phyloP scores from a whole-genome alignment of 1,140 invertebrate genomes.

The Anagrus nilaparvatae region DNA sequence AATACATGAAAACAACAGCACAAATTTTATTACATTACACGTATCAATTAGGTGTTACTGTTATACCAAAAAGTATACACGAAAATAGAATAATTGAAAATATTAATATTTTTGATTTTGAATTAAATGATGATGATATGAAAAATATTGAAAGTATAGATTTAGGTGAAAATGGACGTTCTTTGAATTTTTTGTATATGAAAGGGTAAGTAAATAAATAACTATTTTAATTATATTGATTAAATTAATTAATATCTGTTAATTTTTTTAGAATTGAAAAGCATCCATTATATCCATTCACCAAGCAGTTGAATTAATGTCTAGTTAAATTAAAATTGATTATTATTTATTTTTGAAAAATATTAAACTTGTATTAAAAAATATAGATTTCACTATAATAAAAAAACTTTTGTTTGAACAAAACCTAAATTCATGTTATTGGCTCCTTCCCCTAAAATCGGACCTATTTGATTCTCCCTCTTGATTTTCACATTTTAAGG shows the following conservation, averaged over 20 bases:
- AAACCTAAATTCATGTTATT: too few relatives aligned
- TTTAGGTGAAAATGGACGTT: constrained; percentile 42
- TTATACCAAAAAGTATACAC: constrained; percentile 78
- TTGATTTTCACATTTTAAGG: too few relatives aligned
- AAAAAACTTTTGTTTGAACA: too few relatives aligned
- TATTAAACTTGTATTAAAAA: too few relatives aligned
- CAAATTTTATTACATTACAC: constrained; percentile 67
- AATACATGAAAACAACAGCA: constrained; percentile 59
- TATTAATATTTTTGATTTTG: constrained; percentile 48
- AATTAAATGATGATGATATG: constrained; percentile 42
- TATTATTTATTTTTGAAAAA: too few relatives aligned
- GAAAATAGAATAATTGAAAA: constrained; percentile 57
- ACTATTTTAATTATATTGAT: not conserved
- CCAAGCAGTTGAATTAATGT: constrained; percentile 24
- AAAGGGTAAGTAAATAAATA: constrained; percentile 38
- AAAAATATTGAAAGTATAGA: constrained; percentile 41
- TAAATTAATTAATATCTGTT: not conserved
- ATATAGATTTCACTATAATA: too few relatives aligned
- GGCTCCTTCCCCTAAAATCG: too few relatives aligned
- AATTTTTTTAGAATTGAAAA: constrained; percentile 38
- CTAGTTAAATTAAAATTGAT: not conserved
- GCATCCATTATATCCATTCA: constrained; percentile 49
- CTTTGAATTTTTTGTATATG: constrained; percentile 47
- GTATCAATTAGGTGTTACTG: constrained; percentile 57
- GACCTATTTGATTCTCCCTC: too few relatives aligned